Conservation (phyloP, 2,797 vertebrate genomes). For the Crax fasciolata region DNA sequence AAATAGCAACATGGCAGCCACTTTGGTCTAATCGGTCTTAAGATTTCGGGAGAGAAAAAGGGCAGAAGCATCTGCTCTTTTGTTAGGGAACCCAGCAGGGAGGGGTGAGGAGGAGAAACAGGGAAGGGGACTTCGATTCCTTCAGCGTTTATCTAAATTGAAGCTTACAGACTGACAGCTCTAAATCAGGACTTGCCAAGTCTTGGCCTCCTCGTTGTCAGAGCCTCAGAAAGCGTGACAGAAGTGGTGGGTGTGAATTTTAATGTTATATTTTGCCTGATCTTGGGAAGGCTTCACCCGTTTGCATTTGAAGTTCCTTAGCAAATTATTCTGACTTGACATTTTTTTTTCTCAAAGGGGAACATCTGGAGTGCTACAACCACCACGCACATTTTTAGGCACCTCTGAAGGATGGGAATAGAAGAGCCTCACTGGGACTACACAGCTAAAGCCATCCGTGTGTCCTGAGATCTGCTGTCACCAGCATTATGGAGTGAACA, state of each 20-base stretch:
- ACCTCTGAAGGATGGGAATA: neutral
- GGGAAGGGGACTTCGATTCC: neutral
- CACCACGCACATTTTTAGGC: neutral
- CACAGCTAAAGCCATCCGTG: neutral
- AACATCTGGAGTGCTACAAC: neutral
- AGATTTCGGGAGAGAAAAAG: neutral
- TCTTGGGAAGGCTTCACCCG: neutral
- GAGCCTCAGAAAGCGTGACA: constrained; percentile 19
- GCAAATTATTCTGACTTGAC: neutral
- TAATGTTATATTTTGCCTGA: constrained; percentile 23
- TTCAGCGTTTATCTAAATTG: neutral
- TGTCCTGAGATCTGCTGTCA: neutral
- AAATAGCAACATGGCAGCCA: neutral
- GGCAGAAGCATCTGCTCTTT: neutral
- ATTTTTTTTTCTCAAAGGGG: neutral
- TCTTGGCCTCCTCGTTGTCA: neutral
- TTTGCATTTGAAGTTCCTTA: constrained; percentile 17
- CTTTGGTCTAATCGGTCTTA: neutral
- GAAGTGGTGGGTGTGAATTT: neutral
- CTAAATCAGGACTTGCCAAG: neutral
- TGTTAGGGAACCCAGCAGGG: rapidly evolving
- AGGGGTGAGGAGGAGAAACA: neutral
- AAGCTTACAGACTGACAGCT: constrained; percentile 34
- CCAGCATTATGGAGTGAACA: neutral
- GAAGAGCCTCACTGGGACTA: neutral